Base-by-base conservation (phyloP, 2,113 vertebrate species). In the Hippocampus abdominalis region DNA sequence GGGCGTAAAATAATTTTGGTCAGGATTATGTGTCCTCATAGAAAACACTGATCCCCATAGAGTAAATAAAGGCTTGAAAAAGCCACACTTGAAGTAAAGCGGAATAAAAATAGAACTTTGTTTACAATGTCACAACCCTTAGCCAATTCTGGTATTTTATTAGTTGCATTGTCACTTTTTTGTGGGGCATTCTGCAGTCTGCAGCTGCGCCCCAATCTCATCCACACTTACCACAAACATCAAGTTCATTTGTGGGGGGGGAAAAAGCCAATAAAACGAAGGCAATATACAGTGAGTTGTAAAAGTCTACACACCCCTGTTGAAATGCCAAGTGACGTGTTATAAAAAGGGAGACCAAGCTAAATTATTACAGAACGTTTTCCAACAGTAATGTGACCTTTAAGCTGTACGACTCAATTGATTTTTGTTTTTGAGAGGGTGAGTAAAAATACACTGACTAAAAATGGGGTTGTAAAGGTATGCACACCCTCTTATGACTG, bases 31-130 rank as follows among this genome's bases (percentile, higher is more conserved):
- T 64, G n/a, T 25, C 18, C 63, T 46, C n/a, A 64, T 8, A 25
- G 63, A 64, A 27, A 44, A 64, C 63, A 46, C 42, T 64, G 40
- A 46, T 64, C 42, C 21, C 42, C 63, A 46, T 42, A 64, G 46
- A 64, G 63, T 46, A 64, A 64, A 64, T 27, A 64, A 44, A 44
- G 42, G 2, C 40, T 46, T 16, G 63, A 40, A 44, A 46, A 63
- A 64, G 40, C 63, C 40, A 64, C 63, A 64, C 25, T 23, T 25
- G 8, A 64, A 25, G 48, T 48, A 64, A 64, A 23, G 42, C 27
- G 42, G n/a, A 64, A 27, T 27, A 64, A 46, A 46, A 64, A 64
- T 44, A 46, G 46, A 44, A 46, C 6, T 61, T 3, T 23, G 62
- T 25, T 64, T 64, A 46, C 40, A 16, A 42, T 8, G 42, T 27